Evolutionary conservation across 37 sponge, comb jelly and placozoan species (phyloP).

Genomic region (Haliclona indistincta): DNA sequence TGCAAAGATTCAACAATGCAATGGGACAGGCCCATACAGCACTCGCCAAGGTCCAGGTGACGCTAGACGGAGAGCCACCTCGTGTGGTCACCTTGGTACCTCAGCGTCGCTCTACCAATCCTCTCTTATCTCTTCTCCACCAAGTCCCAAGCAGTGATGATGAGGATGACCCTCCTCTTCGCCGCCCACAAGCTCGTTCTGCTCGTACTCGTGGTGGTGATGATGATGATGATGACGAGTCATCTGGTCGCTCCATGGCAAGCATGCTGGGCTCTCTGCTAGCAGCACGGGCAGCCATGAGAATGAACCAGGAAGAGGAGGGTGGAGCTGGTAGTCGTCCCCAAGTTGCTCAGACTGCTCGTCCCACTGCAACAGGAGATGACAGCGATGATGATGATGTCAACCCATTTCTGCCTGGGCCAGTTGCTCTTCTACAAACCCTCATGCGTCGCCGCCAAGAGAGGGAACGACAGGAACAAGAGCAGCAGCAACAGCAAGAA

Average conservation of each 20-base stretch:
- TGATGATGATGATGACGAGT: background rate
- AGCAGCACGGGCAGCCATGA: constrained; percentile 2
- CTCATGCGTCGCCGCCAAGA: background rate
- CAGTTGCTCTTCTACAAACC: background rate
- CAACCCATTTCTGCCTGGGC: background rate
- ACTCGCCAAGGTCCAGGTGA: background rate
- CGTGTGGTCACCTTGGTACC: constrained; percentile 1
- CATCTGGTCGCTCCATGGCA: background rate
- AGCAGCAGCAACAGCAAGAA: background rate
- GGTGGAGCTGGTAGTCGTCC: background rate
- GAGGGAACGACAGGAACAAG: background rate
- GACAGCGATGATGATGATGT: constrained; percentile 8
- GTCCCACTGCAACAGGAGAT: background rate
- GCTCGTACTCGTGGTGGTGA: constrained; percentile 14
- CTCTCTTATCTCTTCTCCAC: background rate
- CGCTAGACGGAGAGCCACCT: background rate
- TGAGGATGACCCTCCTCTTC: constrained; percentile 14
- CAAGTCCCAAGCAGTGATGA: background rate
- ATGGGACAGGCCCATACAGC: background rate
- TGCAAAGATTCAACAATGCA: background rate
- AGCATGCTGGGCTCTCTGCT: background rate
- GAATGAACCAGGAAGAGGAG: constrained; percentile 10
- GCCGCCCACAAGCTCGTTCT: constrained; percentile 16
- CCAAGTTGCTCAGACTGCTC: constrained; percentile 1
- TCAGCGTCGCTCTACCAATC: background rate